Conservation (phyloP, 2,888 invertebrate species). For the Iphiclides podalirius region DNA sequence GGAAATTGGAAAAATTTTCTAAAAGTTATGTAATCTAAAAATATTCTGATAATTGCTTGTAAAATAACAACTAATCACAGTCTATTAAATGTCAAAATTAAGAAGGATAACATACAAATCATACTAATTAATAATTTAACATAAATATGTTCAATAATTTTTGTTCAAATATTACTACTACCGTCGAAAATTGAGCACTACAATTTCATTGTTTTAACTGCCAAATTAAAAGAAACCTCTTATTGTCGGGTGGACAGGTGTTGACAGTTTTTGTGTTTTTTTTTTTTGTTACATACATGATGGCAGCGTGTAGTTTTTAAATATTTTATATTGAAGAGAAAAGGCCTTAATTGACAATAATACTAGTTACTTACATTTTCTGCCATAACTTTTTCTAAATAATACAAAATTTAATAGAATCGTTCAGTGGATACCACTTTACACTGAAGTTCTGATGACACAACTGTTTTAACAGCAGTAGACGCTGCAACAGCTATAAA, state of each 20-base stretch:
- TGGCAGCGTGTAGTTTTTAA: background rate
- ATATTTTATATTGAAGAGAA: background rate
- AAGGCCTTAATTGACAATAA: background rate
- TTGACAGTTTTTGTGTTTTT: constrained; percentile 5
- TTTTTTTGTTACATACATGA: background rate
- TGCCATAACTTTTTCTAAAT: constrained; percentile 41
- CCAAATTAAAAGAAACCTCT: constrained; percentile 16
- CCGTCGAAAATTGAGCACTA: constrained; percentile 10
- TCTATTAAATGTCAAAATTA: too few relatives aligned
- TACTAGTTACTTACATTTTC: constrained; percentile 47
- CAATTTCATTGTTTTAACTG: constrained; percentile 15
- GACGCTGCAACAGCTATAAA: too few relatives aligned
- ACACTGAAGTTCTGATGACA: too few relatives aligned
- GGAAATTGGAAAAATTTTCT: too few relatives aligned
- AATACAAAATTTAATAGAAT: background rate
- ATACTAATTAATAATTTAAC: constrained; percentile 4
- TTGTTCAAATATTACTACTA: constrained; percentile 4
- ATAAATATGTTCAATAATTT: background rate
- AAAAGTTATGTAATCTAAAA: too few relatives aligned
- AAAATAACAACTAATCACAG: too few relatives aligned
- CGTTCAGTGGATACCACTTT: background rate
- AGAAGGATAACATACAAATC: constrained; percentile 9
- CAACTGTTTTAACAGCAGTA: too few relatives aligned
- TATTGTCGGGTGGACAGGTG: constrained; percentile 20
- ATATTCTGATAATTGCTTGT: too few relatives aligned